Evolutionary conservation across 2,797 vertebrate genomes (phyloP).

Genomic region (Rhinatrema bivittatum): DNA sequence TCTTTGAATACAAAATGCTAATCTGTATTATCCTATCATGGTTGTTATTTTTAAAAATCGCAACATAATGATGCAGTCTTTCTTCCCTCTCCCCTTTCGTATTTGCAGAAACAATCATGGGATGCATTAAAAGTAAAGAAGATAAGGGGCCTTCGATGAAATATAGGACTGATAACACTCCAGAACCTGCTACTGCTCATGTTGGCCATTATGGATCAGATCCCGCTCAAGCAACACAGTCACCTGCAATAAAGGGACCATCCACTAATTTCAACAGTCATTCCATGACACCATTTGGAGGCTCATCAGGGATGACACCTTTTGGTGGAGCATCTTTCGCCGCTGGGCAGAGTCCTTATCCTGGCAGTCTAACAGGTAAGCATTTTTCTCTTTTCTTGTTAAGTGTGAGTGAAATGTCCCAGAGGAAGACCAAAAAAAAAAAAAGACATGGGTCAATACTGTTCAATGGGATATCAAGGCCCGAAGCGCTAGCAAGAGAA

Average conservation of each 20-base stretch:
- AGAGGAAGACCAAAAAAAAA: too few relatives aligned
- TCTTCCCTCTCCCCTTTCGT: too few relatives aligned
- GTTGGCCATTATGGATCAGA: conserved; percentile 77
- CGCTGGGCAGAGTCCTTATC: conserved; percentile 76
- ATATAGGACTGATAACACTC: conserved; percentile 69
- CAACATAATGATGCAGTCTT: too few relatives aligned
- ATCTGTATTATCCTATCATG: too few relatives aligned
- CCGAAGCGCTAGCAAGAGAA: too few relatives aligned
- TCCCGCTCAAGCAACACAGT: conserved; percentile 65
- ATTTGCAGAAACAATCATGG: conserved; percentile 67
- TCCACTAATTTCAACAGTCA: conserved; percentile 77
- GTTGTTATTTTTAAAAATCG: too few relatives aligned
- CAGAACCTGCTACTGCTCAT: conserved; percentile 57
- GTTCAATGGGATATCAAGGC: too few relatives aligned
- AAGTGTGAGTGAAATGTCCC: too few relatives aligned
- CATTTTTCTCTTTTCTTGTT: neutral
- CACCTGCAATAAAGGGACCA: conserved; percentile 64
- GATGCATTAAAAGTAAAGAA: conserved; percentile 92
- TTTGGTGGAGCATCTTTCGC: conserved; percentile 86
- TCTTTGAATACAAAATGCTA: too few relatives aligned
- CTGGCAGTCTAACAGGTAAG: conserved; percentile 79
- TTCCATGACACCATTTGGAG: conserved; percentile 82
- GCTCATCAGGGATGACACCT: conserved; percentile 78
- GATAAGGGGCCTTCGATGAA: conserved; percentile 82
- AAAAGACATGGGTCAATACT: too few relatives aligned